A percentile compares a stretch with the other conserved stretches of the same genome.
These are phyloP conservation scores for Chironex yamaguchii DNA, from an alignment of 30 jellyfish, hydroid and myxozoan species.

Conservation along the genomic window DNA sequence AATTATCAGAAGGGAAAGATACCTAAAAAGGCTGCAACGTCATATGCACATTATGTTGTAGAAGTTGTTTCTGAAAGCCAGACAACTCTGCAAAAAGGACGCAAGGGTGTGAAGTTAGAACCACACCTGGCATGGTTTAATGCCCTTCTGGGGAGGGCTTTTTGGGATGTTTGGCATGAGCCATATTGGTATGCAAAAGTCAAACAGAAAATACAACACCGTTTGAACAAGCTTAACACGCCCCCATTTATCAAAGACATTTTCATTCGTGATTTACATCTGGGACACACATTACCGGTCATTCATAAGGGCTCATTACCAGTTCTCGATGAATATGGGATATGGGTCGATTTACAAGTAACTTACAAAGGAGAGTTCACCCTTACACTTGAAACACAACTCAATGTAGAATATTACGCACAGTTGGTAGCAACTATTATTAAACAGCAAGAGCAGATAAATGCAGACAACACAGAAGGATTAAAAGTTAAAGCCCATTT, in stretches of 20 bases:
- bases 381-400: slow-evolving; percentile 95
- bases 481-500: slow-evolving; percentile 51
- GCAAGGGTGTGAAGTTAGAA: slow-evolving; percentile 82
- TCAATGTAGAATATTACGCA: slow-evolving; percentile 89
- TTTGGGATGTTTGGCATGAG: slow-evolving; percentile 99
- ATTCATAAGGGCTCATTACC: slow-evolving; percentile 97
- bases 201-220: slow-evolving; percentile 88
- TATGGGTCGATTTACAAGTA: slow-evolving; percentile 96
- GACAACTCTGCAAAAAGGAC: slow-evolving; percentile 77
- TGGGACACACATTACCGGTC: slow-evolving; percentile 96
- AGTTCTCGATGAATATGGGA: slow-evolving; percentile 95
- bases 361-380: slow-evolving; percentile 96
- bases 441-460: slow-evolving; percentile 72
- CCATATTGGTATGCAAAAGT: slow-evolving; percentile 92
- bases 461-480: slow-evolving; percentile 36
- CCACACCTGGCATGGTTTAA: slow-evolving; percentile 97
- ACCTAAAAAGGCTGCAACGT: slow-evolving; percentile 71
- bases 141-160: slow-evolving; percentile 90
- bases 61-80: slow-evolving; percentile 91
- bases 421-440: slow-evolving; percentile 78
- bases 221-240: slow-evolving; percentile 82
- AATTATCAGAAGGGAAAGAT: slow-evolving; percentile 55
- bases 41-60: slow-evolving; percentile 92
- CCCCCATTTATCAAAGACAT: slow-evolving; percentile 96
- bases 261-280: slow-evolving; percentile 78